Base-by-base conservation (phyloP, 2,113 vertebrate species). In the Dromas ardeola region DNA sequence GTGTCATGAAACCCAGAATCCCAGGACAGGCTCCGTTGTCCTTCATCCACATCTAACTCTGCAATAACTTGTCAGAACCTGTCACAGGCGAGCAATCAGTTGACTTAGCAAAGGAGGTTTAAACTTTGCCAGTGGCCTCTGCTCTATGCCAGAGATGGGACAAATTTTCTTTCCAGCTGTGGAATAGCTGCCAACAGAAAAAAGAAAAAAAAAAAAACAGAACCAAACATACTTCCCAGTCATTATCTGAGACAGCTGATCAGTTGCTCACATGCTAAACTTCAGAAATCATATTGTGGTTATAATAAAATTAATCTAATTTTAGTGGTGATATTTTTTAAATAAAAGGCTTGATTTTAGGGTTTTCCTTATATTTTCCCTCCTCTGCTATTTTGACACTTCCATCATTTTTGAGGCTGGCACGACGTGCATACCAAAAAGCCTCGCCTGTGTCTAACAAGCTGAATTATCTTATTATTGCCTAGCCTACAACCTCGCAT, bases 391-490 rank as follows among this genome's bases (percentile, higher is more conserved):
- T 86, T 93, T 81, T 80, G 74, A 74, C 82, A 62, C 0, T 17
- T 80, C 78, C 63, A 59, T 86, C 25, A 53, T 83, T 90, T 94
- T 65, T 85, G 79, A 88, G 67, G 34, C 59, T 86, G 71, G 43
- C 82, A 76, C 47, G 88, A 66, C 25, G 53, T 21, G 92, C 87
- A 94, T 94, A 81, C 78, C 62, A 90, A 95, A 90, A 91, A 95
- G 90, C 90, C 42, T 86, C 49, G 62, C 42, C 71, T 85, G 76
- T 29, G 14, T 77, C 77, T 93, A 85, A 93, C 86, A 53, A 92
- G 81, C 85, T 43, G 79, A 86, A 88, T 81, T 83, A 74, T 90
- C 94, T 92, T 92, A 78, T 83, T 72, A 80, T 38, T 83, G 81
- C 59, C 74, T 74, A 73, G 79, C 81, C 93, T 92, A 70, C 88